Conservation (phyloP, 2,888 invertebrate species). For the Ormyrus rosae region DNA sequence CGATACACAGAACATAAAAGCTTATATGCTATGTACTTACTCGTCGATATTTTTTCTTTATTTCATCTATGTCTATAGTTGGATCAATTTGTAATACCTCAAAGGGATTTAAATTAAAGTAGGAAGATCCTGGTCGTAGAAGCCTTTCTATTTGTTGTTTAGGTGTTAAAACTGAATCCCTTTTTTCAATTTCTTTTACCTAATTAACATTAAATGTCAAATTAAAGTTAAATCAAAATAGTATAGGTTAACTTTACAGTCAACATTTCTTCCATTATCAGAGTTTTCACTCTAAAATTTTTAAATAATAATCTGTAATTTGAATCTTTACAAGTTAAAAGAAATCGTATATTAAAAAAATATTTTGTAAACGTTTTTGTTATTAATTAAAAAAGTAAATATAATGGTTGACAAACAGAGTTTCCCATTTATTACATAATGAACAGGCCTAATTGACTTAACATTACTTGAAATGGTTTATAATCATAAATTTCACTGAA, state of each 20-base stretch:
- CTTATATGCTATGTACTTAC: constrained; percentile 70
- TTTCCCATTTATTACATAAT: not conserved
- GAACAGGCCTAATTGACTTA: not conserved
- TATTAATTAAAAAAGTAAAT: constrained; percentile 8
- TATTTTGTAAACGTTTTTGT: not conserved
- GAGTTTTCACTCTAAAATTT: not conserved
- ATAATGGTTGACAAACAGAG: not conserved
- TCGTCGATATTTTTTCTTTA: constrained; percentile 96
- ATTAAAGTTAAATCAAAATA: constrained; percentile 8
- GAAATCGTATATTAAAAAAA: too few species aligned
- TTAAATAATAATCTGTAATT: not conserved
- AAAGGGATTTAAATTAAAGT: constrained; percentile 98
- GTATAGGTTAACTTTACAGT: constrained; percentile 38
- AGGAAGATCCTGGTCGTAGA: constrained; percentile 96
- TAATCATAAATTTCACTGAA: not conserved
- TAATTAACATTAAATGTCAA: constrained; percentile 74
- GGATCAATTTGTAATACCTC: constrained; percentile 95
- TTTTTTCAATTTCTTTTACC: constrained; percentile 99
- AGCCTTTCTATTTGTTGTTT: constrained; percentile 98
- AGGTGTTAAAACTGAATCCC: constrained; percentile 97
- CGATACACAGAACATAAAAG: not conserved
- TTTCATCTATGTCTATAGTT: constrained; percentile 90
- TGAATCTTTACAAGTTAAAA: too few species aligned
- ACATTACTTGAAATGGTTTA: not conserved
- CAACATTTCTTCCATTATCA: not conserved